Conservation (phyloP, 2,113 vertebrate species). For the Hippocampus zosterae region DNA sequence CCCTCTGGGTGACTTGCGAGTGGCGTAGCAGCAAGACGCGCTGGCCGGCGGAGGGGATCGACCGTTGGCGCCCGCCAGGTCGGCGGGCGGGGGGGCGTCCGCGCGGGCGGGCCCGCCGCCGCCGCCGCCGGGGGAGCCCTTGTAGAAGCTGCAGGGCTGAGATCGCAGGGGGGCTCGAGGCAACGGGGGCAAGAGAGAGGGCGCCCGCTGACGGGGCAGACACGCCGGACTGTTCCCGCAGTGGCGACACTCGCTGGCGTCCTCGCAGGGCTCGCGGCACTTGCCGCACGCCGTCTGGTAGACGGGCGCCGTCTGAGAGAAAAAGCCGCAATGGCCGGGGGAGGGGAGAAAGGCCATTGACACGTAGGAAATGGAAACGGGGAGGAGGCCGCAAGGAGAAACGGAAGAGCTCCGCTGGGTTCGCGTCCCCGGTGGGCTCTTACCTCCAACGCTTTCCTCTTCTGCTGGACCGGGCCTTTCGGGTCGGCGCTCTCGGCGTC, state of each 20-base stretch:
- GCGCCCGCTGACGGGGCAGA: slow-evolving; percentile 67
- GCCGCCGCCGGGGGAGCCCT: slow-evolving; percentile 62
- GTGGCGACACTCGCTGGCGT: slow-evolving; percentile 74
- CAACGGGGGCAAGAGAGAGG: slow-evolving; percentile 60
- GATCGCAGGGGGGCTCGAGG: slow-evolving; percentile 81
- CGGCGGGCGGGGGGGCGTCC: slow-evolving; percentile 53
- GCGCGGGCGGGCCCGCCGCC: slow-evolving; percentile 45
- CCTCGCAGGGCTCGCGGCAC: slow-evolving; percentile 77
- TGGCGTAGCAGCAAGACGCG: slow-evolving; percentile 56
- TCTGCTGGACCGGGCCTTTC: slow-evolving; percentile 61
- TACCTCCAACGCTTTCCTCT: slow-evolving; percentile 50
- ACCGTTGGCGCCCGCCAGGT: slow-evolving; percentile 70
- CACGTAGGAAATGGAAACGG: not conserved
- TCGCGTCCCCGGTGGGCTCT: slow-evolving; percentile 21
- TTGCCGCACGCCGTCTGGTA: slow-evolving; percentile 73
- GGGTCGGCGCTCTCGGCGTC: slow-evolving; percentile 38
- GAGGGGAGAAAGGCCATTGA: too few relatives aligned
- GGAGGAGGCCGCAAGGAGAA: not conserved
- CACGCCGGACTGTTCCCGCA: slow-evolving; percentile 69
- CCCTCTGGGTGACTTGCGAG: slow-evolving; percentile 70
- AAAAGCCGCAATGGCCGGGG: too few relatives aligned
- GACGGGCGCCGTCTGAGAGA: slow-evolving; percentile 51
- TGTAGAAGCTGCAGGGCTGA: slow-evolving; percentile 75
- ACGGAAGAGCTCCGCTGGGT: too few relatives aligned
- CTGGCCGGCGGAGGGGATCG: slow-evolving; percentile 57